These are phyloP conservation scores for Bruchidius siliquastri DNA, from an alignment of 2,888 invertebrate genomes.

Conservation along the genomic window DNA sequence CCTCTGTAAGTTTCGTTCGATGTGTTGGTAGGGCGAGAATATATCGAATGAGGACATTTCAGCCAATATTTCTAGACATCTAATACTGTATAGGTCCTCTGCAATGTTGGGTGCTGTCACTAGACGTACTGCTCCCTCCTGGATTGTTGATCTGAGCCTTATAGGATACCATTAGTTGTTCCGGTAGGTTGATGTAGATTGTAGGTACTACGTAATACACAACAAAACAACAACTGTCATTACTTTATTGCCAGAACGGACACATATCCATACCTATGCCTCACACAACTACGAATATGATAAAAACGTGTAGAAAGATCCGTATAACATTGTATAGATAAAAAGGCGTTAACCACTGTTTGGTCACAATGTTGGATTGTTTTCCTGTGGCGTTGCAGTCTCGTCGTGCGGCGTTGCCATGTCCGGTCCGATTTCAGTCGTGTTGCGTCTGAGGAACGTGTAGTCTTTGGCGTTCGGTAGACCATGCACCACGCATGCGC, in stretches of 20 bases:
- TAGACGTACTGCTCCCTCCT: too few relatives aligned
- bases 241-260: constrained; percentile 19
- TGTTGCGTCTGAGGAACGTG: constrained; percentile 47
- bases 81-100: too few relatives aligned
- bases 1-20: too few relatives aligned
- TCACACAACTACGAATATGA: not conserved
- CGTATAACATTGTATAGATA: constrained; percentile 31
- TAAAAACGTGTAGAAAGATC: constrained; percentile 7
- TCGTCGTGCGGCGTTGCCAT: not conserved
- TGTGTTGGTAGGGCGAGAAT: too few relatives aligned
- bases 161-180: too few relatives aligned
- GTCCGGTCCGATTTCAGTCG: constrained; percentile 34
- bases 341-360: constrained; percentile 36
- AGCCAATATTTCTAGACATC: too few relatives aligned
- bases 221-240: constrained; percentile 13
- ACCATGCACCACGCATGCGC: constrained; percentile 73
- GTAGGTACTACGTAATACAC: too few relatives aligned
- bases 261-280: constrained; percentile 12
- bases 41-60: too few relatives aligned
- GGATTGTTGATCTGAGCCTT: too few relatives aligned
- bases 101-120: too few relatives aligned
- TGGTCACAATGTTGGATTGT: not conserved
- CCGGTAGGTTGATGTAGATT: too few relatives aligned
- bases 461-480: constrained; percentile 65
- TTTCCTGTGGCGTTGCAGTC: not conserved